These are phyloP conservation scores for Aphelocoma californica DNA, from an alignment of 2,797 vertebrate species.

Conservation along the genomic window DNA sequence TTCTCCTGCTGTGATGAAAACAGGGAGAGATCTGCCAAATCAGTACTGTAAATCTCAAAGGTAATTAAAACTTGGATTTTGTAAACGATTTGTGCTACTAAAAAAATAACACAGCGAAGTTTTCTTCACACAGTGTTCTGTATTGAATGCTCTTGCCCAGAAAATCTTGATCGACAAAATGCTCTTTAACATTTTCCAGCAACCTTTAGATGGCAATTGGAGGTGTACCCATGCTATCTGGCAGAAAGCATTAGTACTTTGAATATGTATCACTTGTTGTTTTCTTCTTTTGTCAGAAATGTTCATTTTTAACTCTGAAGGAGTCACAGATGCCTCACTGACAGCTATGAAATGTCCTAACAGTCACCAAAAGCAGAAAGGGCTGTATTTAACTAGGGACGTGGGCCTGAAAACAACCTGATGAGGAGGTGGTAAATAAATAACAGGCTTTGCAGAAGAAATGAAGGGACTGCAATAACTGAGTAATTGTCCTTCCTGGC, in stretches of 20 bases:
- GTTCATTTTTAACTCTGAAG: not conserved
- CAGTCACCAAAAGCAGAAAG: not conserved
- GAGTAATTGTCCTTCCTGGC: not conserved
- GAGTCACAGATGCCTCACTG: not conserved
- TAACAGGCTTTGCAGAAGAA: not conserved
- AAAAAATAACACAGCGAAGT: not conserved
- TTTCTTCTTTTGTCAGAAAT: not conserved
- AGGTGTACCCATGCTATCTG: not conserved
- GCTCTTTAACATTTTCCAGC: not conserved
- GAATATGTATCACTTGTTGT: not conserved
- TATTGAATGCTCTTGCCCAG: not conserved
- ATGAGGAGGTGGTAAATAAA: not conserved
- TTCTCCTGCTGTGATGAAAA: slow-evolving; percentile 2
- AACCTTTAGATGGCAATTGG: not conserved
- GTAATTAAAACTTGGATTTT: slow-evolving; percentile 12
- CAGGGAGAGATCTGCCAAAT: not conserved
- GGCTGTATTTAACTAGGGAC: not conserved
- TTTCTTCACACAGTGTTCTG: not conserved
- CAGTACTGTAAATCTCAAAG: not conserved
- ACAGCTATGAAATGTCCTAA: not conserved
- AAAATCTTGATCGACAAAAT: not conserved
- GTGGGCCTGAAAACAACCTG: not conserved
- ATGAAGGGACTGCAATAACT: not conserved
- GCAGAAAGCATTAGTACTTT: not conserved
- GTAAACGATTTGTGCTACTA: not conserved